A percentile compares a stretch with the other conserved stretches of the same genome.
Conservation (phyloP, 2,113 vertebrate species). For the human (Homo sapiens) region GRCh38 chr1:39770001-39770500, state of each 20-base stretch:
- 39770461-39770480: conserved; percentile 94
- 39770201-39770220: not conserved
- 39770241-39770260: not conserved
- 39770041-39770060: conserved; percentile 40
- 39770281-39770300: conserved; percentile 38
- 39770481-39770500: conserved; percentile 90
- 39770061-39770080: conserved; percentile 50
- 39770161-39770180: conserved; percentile 28
- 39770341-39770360: not conserved
- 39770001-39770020: conserved; percentile 23
- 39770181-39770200: not conserved
- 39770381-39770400: not conserved
- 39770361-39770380: fast-evolving
- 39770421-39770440: conserved; percentile 89
- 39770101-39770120: not conserved
- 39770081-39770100: conserved; percentile 41
- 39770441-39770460: conserved; percentile 91
- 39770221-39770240: conserved; percentile 43
- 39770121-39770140: not conserved
- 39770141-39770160: not conserved
- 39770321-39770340: conserved; percentile 56
- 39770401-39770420: conserved; percentile 78
- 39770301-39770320: not conserved
- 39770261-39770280: conserved; percentile 43
- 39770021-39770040: conserved; percentile 60